Conservation (phyloP, 2,113 vertebrate genomes). For the Drymodes brunneopygia region DNA sequence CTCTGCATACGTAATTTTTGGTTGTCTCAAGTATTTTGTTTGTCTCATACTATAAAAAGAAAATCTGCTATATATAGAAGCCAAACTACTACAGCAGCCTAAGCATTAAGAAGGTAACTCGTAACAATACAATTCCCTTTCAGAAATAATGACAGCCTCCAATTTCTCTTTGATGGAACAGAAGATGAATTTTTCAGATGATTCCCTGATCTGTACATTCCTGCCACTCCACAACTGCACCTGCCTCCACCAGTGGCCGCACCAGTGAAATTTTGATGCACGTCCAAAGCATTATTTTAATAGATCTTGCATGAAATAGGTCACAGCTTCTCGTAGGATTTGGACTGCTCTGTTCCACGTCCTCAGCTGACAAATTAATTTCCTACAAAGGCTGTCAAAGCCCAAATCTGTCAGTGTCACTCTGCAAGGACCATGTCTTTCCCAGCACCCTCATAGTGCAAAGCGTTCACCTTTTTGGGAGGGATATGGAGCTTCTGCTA, state of each 20-base stretch:
- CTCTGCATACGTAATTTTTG: background rate
- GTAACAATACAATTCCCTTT: background rate
- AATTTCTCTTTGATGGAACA: background rate
- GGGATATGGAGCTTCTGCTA: background rate
- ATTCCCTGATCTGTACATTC: background rate
- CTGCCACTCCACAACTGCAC: background rate
- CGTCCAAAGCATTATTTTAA: background rate
- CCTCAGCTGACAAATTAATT: constrained; percentile 35
- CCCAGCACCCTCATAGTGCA: background rate
- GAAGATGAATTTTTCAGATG: background rate
- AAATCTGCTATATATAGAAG: background rate
- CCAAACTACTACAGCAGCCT: background rate
- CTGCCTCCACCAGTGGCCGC: background rate
- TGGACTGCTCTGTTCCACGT: background rate
- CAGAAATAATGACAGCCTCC: background rate
- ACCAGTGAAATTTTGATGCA: background rate
- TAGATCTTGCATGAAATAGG: background rate
- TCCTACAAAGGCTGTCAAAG: background rate
- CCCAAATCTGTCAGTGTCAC: background rate
- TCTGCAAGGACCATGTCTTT: background rate
- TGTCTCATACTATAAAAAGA: background rate
- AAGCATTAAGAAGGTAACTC: background rate
- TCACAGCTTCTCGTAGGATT: background rate
- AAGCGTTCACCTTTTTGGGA: background rate
- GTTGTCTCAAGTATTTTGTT: background rate